A percentile compares a stretch with the other conserved stretches of the same genome.
Conservation (phyloP, 1,140 invertebrate genomes). For the Bombus picipes region DNA sequence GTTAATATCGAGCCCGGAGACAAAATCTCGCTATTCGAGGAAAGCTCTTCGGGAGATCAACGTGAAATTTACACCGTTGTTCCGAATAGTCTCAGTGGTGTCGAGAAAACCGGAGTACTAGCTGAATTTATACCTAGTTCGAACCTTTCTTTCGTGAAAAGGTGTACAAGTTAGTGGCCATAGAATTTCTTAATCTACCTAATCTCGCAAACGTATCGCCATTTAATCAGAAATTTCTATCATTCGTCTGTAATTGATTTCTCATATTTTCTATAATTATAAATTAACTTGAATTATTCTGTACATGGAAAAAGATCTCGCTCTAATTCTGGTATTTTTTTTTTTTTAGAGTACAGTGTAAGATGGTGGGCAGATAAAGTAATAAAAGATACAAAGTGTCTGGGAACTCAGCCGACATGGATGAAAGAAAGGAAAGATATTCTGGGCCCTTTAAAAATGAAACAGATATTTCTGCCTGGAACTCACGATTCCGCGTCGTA, state of each 20-base stretch:
- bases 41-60: no score
- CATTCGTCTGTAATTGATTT: no score
- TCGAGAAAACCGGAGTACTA: conserved; percentile 64
- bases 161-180: background rate
- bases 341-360: conserved; percentile 65
- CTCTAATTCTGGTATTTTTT: no score
- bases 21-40: conserved; percentile 45
- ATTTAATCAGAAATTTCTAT: background rate
- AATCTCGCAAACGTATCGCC: no score
- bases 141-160: conserved; percentile 57
- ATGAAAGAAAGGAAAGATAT: conserved; percentile 82
- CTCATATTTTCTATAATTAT: background rate
- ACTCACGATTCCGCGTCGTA: conserved; percentile 86
- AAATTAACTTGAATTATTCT: background rate
- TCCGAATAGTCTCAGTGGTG: conserved; percentile 60
- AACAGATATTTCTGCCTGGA: conserved; percentile 85
- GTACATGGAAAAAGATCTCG: no score
- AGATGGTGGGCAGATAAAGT: conserved; percentile 61
- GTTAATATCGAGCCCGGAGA: conserved; percentile 61
- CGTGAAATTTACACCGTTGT: conserved; percentile 46
- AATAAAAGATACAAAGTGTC: conserved; percentile 77
- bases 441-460: conserved; percentile 78
- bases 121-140: conserved; percentile 65
- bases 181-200: background rate
- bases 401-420: conserved; percentile 84